Evolutionary conservation across 2,888 invertebrate species (phyloP), one percentile per base, ranked within the genome.

Genomic region (Apodemia duryi): DNA sequence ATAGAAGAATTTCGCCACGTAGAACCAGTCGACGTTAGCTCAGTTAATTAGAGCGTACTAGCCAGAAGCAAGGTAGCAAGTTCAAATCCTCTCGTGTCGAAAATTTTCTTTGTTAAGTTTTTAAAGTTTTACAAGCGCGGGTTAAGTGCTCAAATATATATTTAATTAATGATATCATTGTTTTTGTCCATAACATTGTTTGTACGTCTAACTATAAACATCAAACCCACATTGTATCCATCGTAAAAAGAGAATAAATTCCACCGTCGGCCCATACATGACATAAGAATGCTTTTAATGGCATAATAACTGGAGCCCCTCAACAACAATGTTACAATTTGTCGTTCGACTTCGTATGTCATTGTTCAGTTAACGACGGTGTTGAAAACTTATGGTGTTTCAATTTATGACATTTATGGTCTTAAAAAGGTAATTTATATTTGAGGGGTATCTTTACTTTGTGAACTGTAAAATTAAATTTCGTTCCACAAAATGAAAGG

Each of bases 191-290:
- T 10, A 60, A 65, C 64, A 51, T 51, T 65, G 64, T 65, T 54
- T 65, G 63, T 63, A 64, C 65, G 62, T 60, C 66, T 67, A 70
- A 67, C 64, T 67, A 71, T 67, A 69, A 65, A 65, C 69, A 67
- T 70, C 67, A 68, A 66, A 70, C 67, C 71, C 61, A 75, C 75
- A 70, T 68, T 74, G 75, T 75, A 65, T 68, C 57, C 49, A 65
- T 66, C 70, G 73, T 74, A 70, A 75, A 72, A 69, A 65, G 71
- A 65, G 67, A 70, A 74, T 75, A 74, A 73, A 74, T 74, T 72
- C 68, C 71, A 72, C 68, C 69, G 67, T 63, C 69, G 70, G 69
- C 74, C 67, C 68, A 66, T 70, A 70, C 73, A 72, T 72, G 70
- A 68, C 67, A 70, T 70, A 66, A 68, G 69, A 68, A 68, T 67